Conservation (phyloP, 2,888 invertebrate species). For the Cryptocephalus primarius region DNA sequence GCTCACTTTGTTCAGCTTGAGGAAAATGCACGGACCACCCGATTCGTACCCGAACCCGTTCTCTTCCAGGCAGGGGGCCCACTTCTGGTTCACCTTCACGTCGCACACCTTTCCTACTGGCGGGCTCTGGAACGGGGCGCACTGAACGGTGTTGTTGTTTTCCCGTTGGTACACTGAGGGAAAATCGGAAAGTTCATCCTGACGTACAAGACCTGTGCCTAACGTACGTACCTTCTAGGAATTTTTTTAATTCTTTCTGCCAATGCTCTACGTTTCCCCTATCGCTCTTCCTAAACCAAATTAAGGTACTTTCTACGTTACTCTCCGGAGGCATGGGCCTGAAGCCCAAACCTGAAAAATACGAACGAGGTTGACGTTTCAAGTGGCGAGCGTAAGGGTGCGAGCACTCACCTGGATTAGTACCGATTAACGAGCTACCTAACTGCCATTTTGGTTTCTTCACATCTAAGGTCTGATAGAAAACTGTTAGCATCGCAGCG, state of each 20-base stretch:
- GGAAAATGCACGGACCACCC: conserved; percentile 85
- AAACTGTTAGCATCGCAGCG: conserved; percentile 85
- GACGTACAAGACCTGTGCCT: no score
- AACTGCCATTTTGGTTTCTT: conserved; percentile 85
- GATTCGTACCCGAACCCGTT: conserved; percentile 61
- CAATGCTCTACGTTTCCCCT: conserved; percentile 71
- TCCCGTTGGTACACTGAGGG: conserved; percentile 33
- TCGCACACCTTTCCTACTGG: conserved; percentile 65
- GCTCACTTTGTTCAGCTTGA: conserved; percentile 89
- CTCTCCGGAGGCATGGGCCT: conserved; percentile 89
- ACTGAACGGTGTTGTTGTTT: conserved; percentile 35
- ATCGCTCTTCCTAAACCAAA: conserved; percentile 81
- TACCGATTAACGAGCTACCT: conserved; percentile 77
- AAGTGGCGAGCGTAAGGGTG: background rate
- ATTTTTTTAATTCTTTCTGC: conserved; percentile 64
- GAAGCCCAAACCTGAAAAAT: conserved; percentile 77
- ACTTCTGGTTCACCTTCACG: conserved; percentile 55
- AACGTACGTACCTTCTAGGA: conserved; percentile 58
- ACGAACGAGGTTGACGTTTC: background rate
- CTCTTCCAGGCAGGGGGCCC: conserved; percentile 64
- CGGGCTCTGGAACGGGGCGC: conserved; percentile 53
- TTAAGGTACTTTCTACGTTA: conserved; percentile 91
- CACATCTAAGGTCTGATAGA: conserved; percentile 82
- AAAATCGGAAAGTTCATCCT: no score
- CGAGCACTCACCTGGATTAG: conserved; percentile 66